A percentile compares a stretch with the other conserved stretches of the same genome.
Conservation (phyloP, 2,797 vertebrate species). For the Thamnophis elegans region DNA sequence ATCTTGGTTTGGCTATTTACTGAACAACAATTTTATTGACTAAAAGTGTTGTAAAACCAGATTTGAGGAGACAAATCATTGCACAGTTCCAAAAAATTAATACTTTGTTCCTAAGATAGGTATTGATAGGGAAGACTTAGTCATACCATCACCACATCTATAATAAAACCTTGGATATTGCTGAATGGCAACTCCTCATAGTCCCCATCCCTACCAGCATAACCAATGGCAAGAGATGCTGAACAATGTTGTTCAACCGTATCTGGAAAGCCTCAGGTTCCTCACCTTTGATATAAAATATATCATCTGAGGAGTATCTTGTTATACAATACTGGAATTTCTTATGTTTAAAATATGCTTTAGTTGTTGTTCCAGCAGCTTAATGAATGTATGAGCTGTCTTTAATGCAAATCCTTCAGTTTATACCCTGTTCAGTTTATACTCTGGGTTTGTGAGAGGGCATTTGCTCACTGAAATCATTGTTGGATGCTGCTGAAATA, state of each 20-base stretch:
- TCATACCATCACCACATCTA: neutral
- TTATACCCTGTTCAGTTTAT: neutral
- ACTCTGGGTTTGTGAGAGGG: neutral
- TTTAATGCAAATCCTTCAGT: neutral
- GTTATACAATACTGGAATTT: neutral
- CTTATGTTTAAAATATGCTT: neutral
- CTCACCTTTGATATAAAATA: neutral
- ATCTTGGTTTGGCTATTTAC: neutral
- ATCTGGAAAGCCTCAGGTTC: neutral
- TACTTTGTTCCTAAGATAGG: neutral
- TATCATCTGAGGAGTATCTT: neutral
- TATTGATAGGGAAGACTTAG: neutral
- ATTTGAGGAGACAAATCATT: neutral
- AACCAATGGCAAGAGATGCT: neutral
- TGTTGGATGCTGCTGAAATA: neutral
- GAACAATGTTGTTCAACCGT: neutral
- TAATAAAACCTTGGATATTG: neutral
- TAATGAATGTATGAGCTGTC: neutral
- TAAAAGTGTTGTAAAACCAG: neutral
- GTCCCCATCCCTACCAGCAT: neutral
- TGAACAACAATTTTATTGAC: neutral
- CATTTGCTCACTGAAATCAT: neutral
- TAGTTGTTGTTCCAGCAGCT: neutral
- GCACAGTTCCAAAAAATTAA: neutral
- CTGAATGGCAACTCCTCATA: neutral